phyloP scores from a whole-genome alignment of 1,140 invertebrate genomes.

The Sminthurides bifidus region DNA sequence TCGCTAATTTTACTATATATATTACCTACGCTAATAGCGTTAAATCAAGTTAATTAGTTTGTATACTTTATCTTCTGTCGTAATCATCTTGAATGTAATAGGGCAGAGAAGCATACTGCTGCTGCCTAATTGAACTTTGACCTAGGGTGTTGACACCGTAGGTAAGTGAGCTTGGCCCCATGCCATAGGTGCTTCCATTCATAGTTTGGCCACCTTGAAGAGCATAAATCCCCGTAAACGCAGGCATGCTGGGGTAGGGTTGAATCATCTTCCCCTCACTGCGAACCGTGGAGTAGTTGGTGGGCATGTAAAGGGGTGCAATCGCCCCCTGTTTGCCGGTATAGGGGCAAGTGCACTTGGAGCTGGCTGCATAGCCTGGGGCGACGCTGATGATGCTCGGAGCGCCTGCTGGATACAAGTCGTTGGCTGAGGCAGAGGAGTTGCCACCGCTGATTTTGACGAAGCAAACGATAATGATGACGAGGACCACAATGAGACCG shows the following conservation, averaged over 20 bases:
- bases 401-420: conserved; percentile 16
- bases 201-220: conserved; percentile 11
- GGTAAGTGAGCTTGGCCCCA: conserved; percentile 5
- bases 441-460: conserved; percentile 43
- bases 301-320: conserved; percentile 3
- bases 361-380: conserved; percentile 2
- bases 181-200: not conserved
- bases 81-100: conserved; percentile 23
- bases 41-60: too few species aligned
- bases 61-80: conserved; percentile 12
- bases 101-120: conserved; percentile 18
- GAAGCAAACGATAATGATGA: conserved; percentile 70
- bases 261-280: conserved; percentile 6
- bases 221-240: conserved; percentile 9
- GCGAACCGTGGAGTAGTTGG: conserved; percentile 11
- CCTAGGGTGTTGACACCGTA: conserved; percentile 12
- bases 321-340: conserved; percentile 10
- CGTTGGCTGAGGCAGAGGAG: not conserved
- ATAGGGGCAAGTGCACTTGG: conserved; percentile 28
- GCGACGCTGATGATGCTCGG: conserved; percentile 20
- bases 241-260: conserved; percentile 9
- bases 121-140: conserved; percentile 12
- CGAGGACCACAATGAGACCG: conserved; percentile 73
- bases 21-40: too few species aligned
- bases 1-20: too few species aligned